phyloP scores from a whole-genome alignment of 1,140 invertebrate species.

The Bombus balteatus region DNA sequence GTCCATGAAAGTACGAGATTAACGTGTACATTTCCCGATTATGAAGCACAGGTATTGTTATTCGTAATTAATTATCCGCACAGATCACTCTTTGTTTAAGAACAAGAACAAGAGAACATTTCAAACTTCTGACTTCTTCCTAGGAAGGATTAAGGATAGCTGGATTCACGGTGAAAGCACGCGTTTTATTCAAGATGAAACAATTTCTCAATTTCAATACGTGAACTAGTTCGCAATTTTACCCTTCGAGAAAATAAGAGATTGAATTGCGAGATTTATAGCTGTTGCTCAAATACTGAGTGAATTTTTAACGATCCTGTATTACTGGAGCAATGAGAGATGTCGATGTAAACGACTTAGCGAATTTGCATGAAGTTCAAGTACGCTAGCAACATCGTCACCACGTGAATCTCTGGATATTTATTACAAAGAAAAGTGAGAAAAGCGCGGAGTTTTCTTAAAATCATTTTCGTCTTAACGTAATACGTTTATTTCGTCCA shows the following conservation, averaged over 20 bases:
- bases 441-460: background rate
- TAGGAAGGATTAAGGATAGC: background rate
- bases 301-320: background rate
- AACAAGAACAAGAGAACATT: background rate
- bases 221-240: background rate
- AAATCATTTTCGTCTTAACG: background rate
- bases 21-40: background rate
- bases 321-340: conserved; percentile 18
- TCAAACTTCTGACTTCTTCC: background rate
- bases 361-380: conserved; percentile 15
- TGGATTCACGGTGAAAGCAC: background rate
- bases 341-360: conserved; percentile 46
- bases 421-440: background rate
- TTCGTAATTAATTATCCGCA: background rate
- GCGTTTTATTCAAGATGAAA: conserved; percentile 37
- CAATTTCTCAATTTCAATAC: conserved; percentile 45
- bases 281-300: background rate
- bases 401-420: background rate
- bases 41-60: background rate
- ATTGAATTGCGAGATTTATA: background rate
- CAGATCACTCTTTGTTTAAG: background rate
- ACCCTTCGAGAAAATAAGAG: conserved; percentile 30
- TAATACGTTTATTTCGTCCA: no score
- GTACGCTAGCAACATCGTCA: no score
- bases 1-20: background rate